A percentile compares a stretch with the other conserved stretches of the same genome.
Conservation (phyloP, 2,888 invertebrate genomes). For the Pasiphila rectangulata region DNA sequence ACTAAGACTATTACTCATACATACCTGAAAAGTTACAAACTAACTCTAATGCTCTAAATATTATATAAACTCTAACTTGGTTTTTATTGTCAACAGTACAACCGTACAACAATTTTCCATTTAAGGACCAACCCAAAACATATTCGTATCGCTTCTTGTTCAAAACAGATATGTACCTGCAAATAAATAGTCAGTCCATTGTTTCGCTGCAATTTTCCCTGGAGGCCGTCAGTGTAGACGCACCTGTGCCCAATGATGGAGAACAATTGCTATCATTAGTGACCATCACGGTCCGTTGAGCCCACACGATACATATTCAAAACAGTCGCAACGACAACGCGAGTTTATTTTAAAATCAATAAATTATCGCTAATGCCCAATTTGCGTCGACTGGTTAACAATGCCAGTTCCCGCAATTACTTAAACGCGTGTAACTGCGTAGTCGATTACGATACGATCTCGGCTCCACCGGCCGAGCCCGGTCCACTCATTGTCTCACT, state of each 20-base stretch:
- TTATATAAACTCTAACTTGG: slow-evolving; percentile 1
- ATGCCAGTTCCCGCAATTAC: slow-evolving; percentile 80
- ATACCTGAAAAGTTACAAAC: too few species aligned
- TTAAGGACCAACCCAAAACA: slow-evolving; percentile 2
- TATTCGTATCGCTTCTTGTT: slow-evolving; percentile 15
- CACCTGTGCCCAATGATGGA: slow-evolving; percentile 74
- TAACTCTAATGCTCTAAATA: background rate
- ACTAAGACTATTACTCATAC: background rate
- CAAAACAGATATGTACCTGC: slow-evolving; percentile 5
- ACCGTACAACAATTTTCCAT: slow-evolving; percentile 1
- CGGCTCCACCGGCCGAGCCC: slow-evolving; percentile 53
- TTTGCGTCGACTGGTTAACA: slow-evolving; percentile 78
- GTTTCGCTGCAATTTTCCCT: slow-evolving; percentile 35
- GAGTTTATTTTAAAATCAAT: slow-evolving; percentile 75
- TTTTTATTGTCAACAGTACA: slow-evolving; percentile 1
- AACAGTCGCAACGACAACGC: slow-evolving; percentile 68
- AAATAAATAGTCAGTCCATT: slow-evolving; percentile 19
- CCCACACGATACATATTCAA: slow-evolving; percentile 76
- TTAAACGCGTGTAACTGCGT: slow-evolving; percentile 78
- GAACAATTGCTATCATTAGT: slow-evolving; percentile 78
- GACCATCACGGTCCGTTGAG: slow-evolving; percentile 58
- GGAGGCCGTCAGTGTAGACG: slow-evolving; percentile 38
- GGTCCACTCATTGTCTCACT: slow-evolving; percentile 68
- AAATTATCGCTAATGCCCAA: slow-evolving; percentile 80
- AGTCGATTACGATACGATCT: slow-evolving; percentile 71